phyloP scores from a whole-genome alignment of 2,113 vertebrate species.

The Menidia beryllina region DNA sequence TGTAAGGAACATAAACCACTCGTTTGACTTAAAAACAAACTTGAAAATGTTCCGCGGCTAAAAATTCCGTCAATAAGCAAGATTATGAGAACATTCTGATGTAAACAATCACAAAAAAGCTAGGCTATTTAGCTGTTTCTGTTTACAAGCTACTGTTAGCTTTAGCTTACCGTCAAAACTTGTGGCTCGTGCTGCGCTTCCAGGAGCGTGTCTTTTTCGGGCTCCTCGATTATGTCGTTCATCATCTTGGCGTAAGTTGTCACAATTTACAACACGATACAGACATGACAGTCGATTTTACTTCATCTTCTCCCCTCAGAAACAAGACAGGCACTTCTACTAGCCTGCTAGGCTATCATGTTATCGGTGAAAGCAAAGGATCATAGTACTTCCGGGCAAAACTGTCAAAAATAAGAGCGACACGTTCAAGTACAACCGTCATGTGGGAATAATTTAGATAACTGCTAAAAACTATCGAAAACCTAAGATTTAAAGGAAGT shows the following conservation, averaged over 20 bases:
- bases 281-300: slow-evolving; percentile 52
- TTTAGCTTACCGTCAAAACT: slow-evolving; percentile 65
- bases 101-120: slow-evolving; percentile 16
- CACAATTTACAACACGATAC: slow-evolving; percentile 42
- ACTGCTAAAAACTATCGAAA: too few relatives aligned
- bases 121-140: slow-evolving; percentile 14
- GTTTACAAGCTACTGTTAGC: slow-evolving; percentile 34
- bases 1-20: not conserved
- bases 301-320: slow-evolving; percentile 10
- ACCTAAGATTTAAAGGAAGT: too few relatives aligned
- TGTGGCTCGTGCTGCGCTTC: slow-evolving; percentile 59
- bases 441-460: too few relatives aligned
- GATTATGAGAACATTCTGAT: fast-evolving
- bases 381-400: slow-evolving; percentile 44
- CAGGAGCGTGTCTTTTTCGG: slow-evolving; percentile 75
- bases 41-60: not conserved
- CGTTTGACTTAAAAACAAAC: not conserved
- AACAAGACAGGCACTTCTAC: slow-evolving; percentile 31
- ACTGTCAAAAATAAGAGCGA: slow-evolving; percentile 16
- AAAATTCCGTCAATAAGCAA: fast-evolving
- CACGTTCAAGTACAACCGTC: too few relatives aligned
- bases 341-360: not conserved
- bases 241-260: slow-evolving; percentile 73
- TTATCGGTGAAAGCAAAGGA: not conserved
- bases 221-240: slow-evolving; percentile 81